Evolutionary conservation across 2,797 vertebrate species (phyloP), one percentile per base, ranked within the genome.

Genomic region (Syndactyla subalaris): DNA sequence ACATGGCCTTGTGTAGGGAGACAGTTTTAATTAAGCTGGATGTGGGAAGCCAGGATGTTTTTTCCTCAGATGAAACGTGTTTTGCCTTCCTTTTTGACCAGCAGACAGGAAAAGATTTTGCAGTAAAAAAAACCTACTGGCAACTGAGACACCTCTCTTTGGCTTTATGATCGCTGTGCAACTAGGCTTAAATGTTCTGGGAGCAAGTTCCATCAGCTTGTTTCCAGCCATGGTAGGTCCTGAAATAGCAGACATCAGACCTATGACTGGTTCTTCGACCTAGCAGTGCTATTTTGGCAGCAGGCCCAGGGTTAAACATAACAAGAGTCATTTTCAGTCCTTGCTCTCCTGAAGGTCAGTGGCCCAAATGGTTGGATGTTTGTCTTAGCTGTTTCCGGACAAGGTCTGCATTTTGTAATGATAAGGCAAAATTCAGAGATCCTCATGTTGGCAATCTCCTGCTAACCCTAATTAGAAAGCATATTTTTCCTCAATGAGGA

Each of bases 271-370:
- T 88, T 79, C 91, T 86, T 84, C 4, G 10, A 84, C 83, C 85
- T 41, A 93, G 82, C 91, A 79, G 72, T 61, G 85, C 66, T 96
- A 88, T 95, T 96, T 94, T 96, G 96, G 95, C 94, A 79, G 89
- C 76, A 89, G 95, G 95, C 96, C 95, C 89, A 82, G 91, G 94
- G 92, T 95, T 96, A 94, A 96, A 96, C 95, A 88, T 95, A 95
- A 97, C 96, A 94, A 94, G 85, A 96, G 79, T 82, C 8, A 63
- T 91, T 96, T 93, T 94, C 92, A 95, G 91, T 93, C 92, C 91
- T 95, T 76, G 88, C 94, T 84, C 39, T 92, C 85, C 68, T 76
- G 92, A 95, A 97, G 94, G 95, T 97, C 96, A 96, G 93, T 91
- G 92, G 95, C 95, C 95, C 96, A 96, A 88, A 91, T 72, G 92